Conservation (phyloP, 2,888 invertebrate genomes). For the Himalopsyche kuldschensis region DNA sequence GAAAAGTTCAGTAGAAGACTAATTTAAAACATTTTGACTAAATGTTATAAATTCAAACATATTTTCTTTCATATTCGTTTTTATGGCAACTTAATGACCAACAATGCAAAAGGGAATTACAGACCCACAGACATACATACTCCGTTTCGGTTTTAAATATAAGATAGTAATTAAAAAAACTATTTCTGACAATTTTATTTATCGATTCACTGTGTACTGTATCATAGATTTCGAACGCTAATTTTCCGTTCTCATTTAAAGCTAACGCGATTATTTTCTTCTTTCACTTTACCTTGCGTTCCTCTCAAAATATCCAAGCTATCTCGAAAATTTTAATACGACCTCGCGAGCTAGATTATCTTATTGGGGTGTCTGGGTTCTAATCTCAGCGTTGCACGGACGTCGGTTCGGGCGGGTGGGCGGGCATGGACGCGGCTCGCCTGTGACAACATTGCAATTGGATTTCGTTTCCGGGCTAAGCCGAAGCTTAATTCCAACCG, state of each 20-base stretch:
- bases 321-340: constrained; percentile 20
- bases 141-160: too few species aligned
- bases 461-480: constrained; percentile 29
- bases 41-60: too few species aligned
- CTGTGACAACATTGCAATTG: constrained; percentile 36
- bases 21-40: too few species aligned
- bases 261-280: background rate
- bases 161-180: too few species aligned
- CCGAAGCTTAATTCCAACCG: background rate
- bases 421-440: constrained; percentile 15
- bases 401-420: constrained; percentile 12
- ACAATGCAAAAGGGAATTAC: too few species aligned
- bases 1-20: too few species aligned
- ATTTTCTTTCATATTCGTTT: too few species aligned
- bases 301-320: background rate
- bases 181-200: too few species aligned
- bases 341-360: background rate
- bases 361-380: constrained; percentile 28
- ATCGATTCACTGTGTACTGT: too few species aligned
- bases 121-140: too few species aligned
- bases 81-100: too few species aligned
- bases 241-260: background rate
- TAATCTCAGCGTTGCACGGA: constrained; percentile 27
- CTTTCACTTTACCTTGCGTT: background rate
- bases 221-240: too few species aligned